phyloP scores from a whole-genome alignment of 2,797 vertebrate species.

The Lithobates sylvaticus region DNA sequence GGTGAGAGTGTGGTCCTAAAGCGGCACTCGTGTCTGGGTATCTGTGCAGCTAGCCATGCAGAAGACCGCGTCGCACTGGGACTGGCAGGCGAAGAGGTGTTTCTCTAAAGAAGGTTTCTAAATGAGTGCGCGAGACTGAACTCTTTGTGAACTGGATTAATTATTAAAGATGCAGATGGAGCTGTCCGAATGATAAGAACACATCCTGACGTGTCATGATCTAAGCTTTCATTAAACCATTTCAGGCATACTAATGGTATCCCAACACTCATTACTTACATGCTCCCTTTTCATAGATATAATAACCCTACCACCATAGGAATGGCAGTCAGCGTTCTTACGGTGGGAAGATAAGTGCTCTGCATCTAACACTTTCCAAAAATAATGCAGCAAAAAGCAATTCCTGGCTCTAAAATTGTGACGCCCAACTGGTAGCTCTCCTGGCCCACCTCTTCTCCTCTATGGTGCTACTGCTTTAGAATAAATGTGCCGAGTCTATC shows the following conservation, averaged over 20 bases:
- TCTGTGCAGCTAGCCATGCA: conserved; percentile 91
- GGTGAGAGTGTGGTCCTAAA: conserved; percentile 81
- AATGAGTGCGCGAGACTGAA: conserved; percentile 89
- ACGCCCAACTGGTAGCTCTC: background rate
- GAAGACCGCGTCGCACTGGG: conserved; percentile 88
- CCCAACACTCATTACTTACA: conserved; percentile 93
- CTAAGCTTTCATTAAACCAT: conserved; percentile 93
- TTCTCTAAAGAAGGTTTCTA: conserved; percentile 87
- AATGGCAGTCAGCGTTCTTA: conserved; percentile 67
- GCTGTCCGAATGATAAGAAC: conserved; percentile 97
- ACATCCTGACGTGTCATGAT: conserved; percentile 95
- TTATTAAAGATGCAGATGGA: conserved; percentile 99
- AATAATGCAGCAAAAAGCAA: background rate
- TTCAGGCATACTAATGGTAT: conserved; percentile 95
- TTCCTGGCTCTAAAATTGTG: background rate
- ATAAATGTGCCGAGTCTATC: conserved; percentile 32
- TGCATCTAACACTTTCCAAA: background rate
- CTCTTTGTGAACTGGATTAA: conserved; percentile 98
- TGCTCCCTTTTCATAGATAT: conserved; percentile 93
- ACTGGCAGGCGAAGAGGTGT: conserved; percentile 76
- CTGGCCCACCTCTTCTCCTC: background rate
- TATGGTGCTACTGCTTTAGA: background rate
- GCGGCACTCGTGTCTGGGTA: conserved; percentile 83
- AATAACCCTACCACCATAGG: conserved; percentile 87
- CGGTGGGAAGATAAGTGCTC: background rate